A percentile compares a stretch with the other conserved stretches of the same genome.
phyloP scores from a whole-genome alignment of 2,113 vertebrate genomes.

The Paradisaea rubra region DNA sequence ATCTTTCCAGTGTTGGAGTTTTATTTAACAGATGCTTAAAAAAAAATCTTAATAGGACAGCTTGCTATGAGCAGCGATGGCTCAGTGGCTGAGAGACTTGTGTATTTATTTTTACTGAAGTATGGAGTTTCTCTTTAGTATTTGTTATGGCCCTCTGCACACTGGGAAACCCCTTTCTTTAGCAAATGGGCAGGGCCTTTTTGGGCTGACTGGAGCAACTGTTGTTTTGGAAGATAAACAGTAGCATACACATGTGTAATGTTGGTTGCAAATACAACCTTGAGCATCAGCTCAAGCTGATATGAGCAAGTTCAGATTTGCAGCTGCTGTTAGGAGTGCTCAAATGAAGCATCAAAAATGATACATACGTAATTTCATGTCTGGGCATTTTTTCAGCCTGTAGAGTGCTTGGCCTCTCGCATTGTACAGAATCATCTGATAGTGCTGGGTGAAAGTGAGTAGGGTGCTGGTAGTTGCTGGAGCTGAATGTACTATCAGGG shows the following conservation, averaged over 20 bases:
- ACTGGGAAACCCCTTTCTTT: neutral
- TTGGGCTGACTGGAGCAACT: neutral
- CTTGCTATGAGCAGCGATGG: neutral
- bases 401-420: neutral
- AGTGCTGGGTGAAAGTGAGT: neutral
- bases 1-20: neutral
- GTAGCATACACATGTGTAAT: rapidly evolving
- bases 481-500: neutral
- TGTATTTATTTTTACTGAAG: neutral
- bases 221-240: neutral
- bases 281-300: neutral
- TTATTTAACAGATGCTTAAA: neutral
- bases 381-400: neutral
- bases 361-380: neutral
- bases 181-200: neutral
- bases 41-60: neutral
- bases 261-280: neutral
- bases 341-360: neutral
- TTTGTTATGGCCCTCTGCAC: neutral
- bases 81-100: neutral
- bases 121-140: neutral
- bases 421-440: neutral
- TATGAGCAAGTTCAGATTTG: neutral
- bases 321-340: neutral
- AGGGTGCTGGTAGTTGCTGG: neutral